Evolutionary conservation across 2,888 invertebrate genomes (phyloP), one percentile per base, ranked within the genome.

Genomic region (Brachylomia viminalis): DNA sequence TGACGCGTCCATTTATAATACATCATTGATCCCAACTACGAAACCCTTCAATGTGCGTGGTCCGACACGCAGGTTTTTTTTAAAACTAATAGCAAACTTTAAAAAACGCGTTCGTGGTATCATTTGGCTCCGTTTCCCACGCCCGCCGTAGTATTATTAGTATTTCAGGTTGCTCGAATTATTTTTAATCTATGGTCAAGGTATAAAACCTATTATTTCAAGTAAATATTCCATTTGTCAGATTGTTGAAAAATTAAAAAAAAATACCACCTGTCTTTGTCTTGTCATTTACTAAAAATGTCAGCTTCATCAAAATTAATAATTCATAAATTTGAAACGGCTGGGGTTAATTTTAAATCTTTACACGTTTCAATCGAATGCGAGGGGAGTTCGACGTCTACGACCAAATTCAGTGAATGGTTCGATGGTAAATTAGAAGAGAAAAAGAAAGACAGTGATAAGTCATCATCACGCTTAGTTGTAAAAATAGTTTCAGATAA

Each of bases 271-370:
- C 68, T 74, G 77, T 80, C 79, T 74, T 79, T 80, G 33, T 59
- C 59, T 59, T 80, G 80, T 79, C 88, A 86, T 85, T 82, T 75
- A 66, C 68, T 69, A 90, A 95, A 92, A 86, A 97, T 96, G 96
- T 93, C 95, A 92, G 92, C 89, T 78, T 87, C 83, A 74, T 77
- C 92, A 84, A 96, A 95, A 92, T 89, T 97, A 93, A 91, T 95
- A 89, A 93, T 97, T 89, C 94, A 94, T 87, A 96, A 95, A 95
- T 94, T 93, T 90, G 96, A 95, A 88, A 90, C 79, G 42, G 66
- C 92, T 83, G 94, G 92, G 65, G 85, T 89, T 88, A 92, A 92
- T 90, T 94, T 92, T 86, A 93, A 95, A 92, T 93, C 92, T 80
- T 90, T 96, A 85, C 88, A 92, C 58, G 91, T 96, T 86, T 93